Evolutionary conservation across 2,113 vertebrate species (phyloP).

Genomic region (Lophura nycthemera): DNA sequence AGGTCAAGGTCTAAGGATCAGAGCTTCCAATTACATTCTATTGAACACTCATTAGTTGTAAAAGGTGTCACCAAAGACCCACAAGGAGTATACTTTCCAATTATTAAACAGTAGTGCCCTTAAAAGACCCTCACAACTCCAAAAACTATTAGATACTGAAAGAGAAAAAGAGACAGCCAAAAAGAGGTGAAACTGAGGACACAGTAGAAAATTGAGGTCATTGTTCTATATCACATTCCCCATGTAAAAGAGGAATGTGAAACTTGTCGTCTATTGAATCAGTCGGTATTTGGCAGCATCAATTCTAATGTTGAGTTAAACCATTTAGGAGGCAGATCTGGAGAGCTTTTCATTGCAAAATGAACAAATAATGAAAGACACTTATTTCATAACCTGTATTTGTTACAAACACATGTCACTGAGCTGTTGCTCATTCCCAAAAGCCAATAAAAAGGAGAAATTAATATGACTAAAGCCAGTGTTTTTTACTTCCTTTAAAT

Average conservation of each 20-base stretch:
- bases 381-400: constrained; percentile 69
- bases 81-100: background rate
- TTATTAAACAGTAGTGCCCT: constrained; percentile 45
- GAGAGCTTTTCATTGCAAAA: constrained; percentile 56
- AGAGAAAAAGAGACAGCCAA: constrained; percentile 23
- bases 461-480: constrained; percentile 15
- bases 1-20: constrained; percentile 59
- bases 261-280: constrained; percentile 59
- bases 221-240: constrained; percentile 68
- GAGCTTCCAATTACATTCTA: constrained; percentile 58
- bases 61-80: constrained; percentile 27
- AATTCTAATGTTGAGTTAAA: constrained; percentile 64
- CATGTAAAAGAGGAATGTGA: constrained; percentile 61
- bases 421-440: constrained; percentile 56
- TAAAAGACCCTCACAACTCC: constrained; percentile 4
- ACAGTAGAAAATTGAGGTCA: constrained; percentile 63
- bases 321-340: constrained; percentile 56
- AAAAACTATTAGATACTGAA: constrained; percentile 37
- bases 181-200: constrained; percentile 71
- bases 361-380: constrained; percentile 66
- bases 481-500: constrained; percentile 44
- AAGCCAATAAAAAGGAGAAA: constrained; percentile 66
- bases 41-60: constrained; percentile 50
- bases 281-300: constrained; percentile 48
- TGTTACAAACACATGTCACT: constrained; percentile 48